A percentile compares a stretch with the other conserved stretches of the same genome.
Conservation (phyloP, 2,888 invertebrate species). For the Meiosimyza decipiens region DNA sequence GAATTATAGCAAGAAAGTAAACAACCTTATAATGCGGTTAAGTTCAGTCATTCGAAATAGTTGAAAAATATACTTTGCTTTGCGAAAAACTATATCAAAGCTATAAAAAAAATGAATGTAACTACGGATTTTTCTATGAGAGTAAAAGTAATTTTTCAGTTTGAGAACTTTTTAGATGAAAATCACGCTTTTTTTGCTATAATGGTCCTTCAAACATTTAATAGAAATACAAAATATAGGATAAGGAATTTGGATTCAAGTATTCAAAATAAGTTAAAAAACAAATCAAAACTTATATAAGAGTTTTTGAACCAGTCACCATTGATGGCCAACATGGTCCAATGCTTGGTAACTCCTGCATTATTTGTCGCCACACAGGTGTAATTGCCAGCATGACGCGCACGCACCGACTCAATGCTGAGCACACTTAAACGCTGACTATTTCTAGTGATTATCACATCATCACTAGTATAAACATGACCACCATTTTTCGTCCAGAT, state of each 20-base stretch:
- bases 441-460: constrained; percentile 70
- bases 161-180: too few relatives aligned
- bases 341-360: constrained; percentile 71
- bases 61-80: too few relatives aligned
- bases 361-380: constrained; percentile 73
- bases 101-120: too few relatives aligned
- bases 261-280: not conserved
- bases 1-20: too few relatives aligned
- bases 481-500: constrained; percentile 74
- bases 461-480: constrained; percentile 68
- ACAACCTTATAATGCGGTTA: too few relatives aligned
- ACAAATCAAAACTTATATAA: constrained; percentile 12
- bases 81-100: too few relatives aligned
- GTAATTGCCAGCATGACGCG: constrained; percentile 73
- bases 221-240: not conserved
- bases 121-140: too few relatives aligned
- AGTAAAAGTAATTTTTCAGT: too few relatives aligned
- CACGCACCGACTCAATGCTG: constrained; percentile 73
- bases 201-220: not conserved
- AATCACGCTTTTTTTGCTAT: too few relatives aligned
- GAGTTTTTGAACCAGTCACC: constrained; percentile 63
- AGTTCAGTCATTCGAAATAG: too few relatives aligned
- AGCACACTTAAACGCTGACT: constrained; percentile 74
- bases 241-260: not conserved
- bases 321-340: constrained; percentile 71